Base-by-base conservation (phyloP, 2,797 vertebrate species). In the Erpetoichthys calabaricus region DNA sequence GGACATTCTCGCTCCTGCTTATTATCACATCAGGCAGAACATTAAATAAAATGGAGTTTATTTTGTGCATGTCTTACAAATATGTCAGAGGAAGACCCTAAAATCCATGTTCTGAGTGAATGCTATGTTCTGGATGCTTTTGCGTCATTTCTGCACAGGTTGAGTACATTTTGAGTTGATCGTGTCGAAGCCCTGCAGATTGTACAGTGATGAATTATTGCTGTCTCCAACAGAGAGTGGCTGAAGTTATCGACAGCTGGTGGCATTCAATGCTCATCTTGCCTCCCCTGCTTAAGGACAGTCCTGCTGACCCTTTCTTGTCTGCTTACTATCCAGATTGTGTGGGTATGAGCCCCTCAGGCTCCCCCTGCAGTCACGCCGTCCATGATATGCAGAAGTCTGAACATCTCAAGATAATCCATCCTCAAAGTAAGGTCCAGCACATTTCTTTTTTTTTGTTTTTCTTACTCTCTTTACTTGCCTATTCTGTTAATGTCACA, bases 191-290 rank as follows among this genome's bases (percentile, higher is more conserved):
- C 25, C 2, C 53, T 7, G 53, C 25, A 25, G 8, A n/a, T 55
- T 41, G 25, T 41, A 55, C 10, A n/a, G 47, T 49, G 5, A 49
- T 49, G 7, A 49, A 49, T 49, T 49, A 7, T n/a, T 49, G 7
- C 47, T 49, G 47, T 49, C 7, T 49, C 45, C 68, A 57, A 7
- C 75, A 99, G 96, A 87, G 96, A 78, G 94, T 99, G 66, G 86
- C 86, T 0, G 96, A 95, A 74, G 95, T 99, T 69, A 84, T 78
- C 2, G 89, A 91, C 79, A 91, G 80, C 57, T 95, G 91, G 86
- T 99, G 96, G 95, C 89, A 92, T 67, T 94, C 95, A 25, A 98
- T 99, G 94, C 80, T 99, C 69, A 95, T 98, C 72, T 76, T 97
- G 60, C 94, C 96, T 2, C 96, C 96, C 7, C 68, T 99, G 79